These are phyloP conservation scores for Macrostomum lignano DNA, from an alignment of 1,140 invertebrate species.

Conservation along the genomic window DNA sequence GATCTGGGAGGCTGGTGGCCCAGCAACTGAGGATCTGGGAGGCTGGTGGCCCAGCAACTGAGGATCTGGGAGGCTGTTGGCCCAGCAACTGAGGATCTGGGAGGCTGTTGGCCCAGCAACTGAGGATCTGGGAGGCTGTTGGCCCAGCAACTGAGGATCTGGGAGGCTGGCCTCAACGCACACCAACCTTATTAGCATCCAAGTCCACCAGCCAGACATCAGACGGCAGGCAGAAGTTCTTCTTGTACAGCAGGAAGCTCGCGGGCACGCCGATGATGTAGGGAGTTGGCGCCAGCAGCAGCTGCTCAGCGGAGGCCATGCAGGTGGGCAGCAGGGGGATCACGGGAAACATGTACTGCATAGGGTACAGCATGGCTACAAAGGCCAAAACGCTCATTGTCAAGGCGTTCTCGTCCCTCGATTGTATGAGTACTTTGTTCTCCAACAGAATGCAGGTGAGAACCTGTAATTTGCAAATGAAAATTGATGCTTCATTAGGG, in stretches of 20 bases:
- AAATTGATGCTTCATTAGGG: no score
- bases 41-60: no score
- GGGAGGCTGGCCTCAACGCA: no score
- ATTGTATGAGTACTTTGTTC: slow-evolving; percentile 88
- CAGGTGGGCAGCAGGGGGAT: slow-evolving; percentile 87
- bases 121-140: no score
- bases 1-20: no score
- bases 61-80: no score
- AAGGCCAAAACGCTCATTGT: slow-evolving; percentile 98
- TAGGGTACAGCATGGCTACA: slow-evolving; percentile 84
- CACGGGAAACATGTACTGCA: slow-evolving; percentile 99
- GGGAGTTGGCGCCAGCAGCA: slow-evolving; percentile 79
- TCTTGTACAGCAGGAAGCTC: slow-evolving; percentile 75
- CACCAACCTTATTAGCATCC: slow-evolving; percentile 70
- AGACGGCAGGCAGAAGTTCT: slow-evolving; percentile 71
- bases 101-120: no score
- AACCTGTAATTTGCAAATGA: no score
- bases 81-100: no score
- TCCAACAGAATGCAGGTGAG: slow-evolving; percentile 77
- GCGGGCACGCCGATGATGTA: slow-evolving; percentile 91
- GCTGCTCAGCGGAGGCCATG: slow-evolving; percentile 86
- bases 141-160: no score
- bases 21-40: no score
- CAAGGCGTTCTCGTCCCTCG: slow-evolving; percentile 85
- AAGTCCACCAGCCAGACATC: slow-evolving; percentile 93